Evolutionary conservation across 1,140 invertebrate species (phyloP).

Genomic region (Pectinophora gossypiella): DNA sequence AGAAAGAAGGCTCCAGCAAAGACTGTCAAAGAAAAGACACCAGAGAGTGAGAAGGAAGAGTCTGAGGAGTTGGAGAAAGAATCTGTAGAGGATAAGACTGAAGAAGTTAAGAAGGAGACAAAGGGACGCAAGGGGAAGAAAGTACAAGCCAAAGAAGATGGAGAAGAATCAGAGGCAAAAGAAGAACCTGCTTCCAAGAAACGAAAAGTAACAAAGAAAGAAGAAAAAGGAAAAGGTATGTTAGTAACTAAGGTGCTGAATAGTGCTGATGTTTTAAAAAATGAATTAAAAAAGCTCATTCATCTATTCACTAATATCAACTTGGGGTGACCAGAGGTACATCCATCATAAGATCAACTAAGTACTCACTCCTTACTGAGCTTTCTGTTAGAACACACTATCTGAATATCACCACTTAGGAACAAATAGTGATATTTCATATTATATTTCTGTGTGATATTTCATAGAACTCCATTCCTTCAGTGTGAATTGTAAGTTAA

Average conservation of each 20-base stretch:
- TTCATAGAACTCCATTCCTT: not conserved
- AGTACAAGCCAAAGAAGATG: constrained; percentile 36
- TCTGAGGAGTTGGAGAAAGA: constrained; percentile 13
- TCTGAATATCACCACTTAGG: no score
- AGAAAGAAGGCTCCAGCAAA: constrained; percentile 44
- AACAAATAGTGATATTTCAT: not conserved
- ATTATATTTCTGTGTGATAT: not conserved
- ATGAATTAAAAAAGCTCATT: not conserved
- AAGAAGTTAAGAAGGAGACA: constrained; percentile 38
- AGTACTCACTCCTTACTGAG: not conserved
- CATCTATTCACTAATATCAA: not conserved
- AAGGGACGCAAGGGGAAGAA: constrained; percentile 50
- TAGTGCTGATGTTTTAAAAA: not conserved
- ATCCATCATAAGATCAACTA: no score
- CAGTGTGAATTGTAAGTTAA: not conserved
- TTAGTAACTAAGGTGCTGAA: not conserved
- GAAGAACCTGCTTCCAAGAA: constrained; percentile 36
- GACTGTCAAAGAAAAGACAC: constrained; percentile 34
- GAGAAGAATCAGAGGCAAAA: constrained; percentile 26
- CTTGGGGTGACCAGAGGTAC: no score
- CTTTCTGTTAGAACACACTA: not conserved
- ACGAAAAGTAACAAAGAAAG: constrained; percentile 40
- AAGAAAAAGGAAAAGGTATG: constrained; percentile 48
- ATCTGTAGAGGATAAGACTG: constrained; percentile 25
- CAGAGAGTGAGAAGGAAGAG: constrained; percentile 21